These are phyloP conservation scores for Machaerirhynchus nigripectus DNA, from an alignment of 2,113 vertebrate genomes.

Conservation along the genomic window DNA sequence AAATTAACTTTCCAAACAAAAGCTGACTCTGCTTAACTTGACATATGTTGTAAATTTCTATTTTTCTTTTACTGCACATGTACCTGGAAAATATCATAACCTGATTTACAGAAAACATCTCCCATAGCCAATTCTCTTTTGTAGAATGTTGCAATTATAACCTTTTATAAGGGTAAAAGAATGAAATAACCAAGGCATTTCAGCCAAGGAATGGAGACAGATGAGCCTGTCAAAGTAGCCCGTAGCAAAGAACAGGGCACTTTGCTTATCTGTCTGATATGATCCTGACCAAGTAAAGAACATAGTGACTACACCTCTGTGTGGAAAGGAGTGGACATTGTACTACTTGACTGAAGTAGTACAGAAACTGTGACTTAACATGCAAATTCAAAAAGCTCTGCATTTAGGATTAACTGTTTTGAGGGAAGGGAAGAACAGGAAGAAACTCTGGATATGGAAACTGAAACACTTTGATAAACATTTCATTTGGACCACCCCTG, in stretches of 20 bases:
- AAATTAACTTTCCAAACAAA: conserved; percentile 2
- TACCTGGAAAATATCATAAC: conserved; percentile 39
- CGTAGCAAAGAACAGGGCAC: background rate
- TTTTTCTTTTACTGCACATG: background rate
- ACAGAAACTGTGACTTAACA: background rate
- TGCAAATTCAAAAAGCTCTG: background rate
- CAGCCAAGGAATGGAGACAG: background rate
- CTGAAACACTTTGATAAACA: background rate
- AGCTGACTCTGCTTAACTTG: conserved; percentile 18
- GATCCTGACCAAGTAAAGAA: background rate
- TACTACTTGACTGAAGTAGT: background rate
- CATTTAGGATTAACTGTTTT: background rate
- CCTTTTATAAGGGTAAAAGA: background rate
- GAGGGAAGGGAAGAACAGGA: background rate
- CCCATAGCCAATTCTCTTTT: background rate
- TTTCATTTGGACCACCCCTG: background rate
- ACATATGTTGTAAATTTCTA: conserved; percentile 20
- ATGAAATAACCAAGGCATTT: background rate
- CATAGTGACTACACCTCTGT: fast-evolving
- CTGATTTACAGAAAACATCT: conserved; percentile 22
- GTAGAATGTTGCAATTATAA: background rate
- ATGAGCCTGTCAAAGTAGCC: background rate
- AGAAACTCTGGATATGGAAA: background rate
- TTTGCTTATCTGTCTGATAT: background rate
- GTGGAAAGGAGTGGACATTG: background rate